Evolutionary conservation across 2,113 vertebrate genomes (phyloP).

Genomic region (Elgaria multicarinata): DNA sequence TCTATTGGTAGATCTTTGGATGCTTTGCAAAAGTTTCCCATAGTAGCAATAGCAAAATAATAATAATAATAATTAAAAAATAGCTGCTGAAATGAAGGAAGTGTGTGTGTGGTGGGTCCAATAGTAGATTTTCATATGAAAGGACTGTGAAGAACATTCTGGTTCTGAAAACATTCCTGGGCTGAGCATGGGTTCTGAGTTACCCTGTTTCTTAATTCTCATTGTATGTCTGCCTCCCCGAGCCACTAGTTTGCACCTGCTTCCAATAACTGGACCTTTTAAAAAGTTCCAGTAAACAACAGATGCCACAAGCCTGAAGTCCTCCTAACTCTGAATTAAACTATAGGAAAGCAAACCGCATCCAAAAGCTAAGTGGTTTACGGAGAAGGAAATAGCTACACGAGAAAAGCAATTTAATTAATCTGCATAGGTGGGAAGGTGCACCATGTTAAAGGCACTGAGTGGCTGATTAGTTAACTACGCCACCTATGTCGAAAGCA

Average conservation of each 20-base stretch:
- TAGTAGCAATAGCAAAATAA: background rate
- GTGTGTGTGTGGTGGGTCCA: background rate
- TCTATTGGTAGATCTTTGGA: background rate
- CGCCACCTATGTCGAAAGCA: background rate
- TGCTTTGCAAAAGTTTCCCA: background rate
- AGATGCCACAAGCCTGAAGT: background rate
- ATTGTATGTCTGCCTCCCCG: background rate
- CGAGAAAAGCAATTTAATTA: conserved; percentile 21
- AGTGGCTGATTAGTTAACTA: background rate
- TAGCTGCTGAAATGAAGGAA: background rate
- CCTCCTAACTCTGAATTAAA: background rate
- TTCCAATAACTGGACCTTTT: background rate
- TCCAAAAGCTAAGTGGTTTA: conserved; percentile 13
- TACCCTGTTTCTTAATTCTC: background rate
- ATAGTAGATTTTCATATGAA: background rate
- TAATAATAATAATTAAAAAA: background rate
- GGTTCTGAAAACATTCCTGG: background rate
- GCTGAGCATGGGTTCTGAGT: background rate
- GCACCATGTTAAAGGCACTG: background rate
- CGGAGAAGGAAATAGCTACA: background rate
- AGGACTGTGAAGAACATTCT: background rate
- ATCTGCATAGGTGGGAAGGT: background rate
- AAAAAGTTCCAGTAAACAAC: background rate
- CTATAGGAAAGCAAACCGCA: background rate
- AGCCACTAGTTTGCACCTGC: background rate